Base-by-base conservation (phyloP, 1,140 invertebrate genomes). In the Drosophila truncata region DNA sequence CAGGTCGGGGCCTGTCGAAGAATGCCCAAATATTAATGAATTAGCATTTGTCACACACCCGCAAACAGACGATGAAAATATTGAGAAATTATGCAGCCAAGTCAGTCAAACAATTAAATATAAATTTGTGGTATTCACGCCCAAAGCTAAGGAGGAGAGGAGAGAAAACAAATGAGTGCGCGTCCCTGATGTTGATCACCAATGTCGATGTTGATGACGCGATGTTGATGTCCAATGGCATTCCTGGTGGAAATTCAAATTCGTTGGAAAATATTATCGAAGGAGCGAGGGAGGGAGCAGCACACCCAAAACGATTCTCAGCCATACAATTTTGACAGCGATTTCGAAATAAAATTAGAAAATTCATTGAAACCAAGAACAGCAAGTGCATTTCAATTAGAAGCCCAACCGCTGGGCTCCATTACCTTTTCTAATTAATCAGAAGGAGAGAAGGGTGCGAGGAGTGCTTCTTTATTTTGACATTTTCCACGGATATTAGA, bases 401-500 rank as follows among this genome's bases (percentile, higher is more conserved):
- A 8, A 55, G n/a, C 27, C n/a, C 46, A 37, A 58, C 41, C 60
- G 62, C 35, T 29, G 35, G 46, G 27, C 27, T 59, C 44, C 35
- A 81, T 81, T 85, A 70, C 50, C 82, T 78, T 66, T 85, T 82
- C 79, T 82, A 91, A 91, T 91, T 80, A 87, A 82, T 80, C 80
- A 86, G 65, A 37, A 25, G 27, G 14, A 23, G 41, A 37, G 18
- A 11, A 5, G 65, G 33, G 55, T 14, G 67, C 16, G 44, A 55
- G 72, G 55, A 58, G 41, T 9, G 64, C 46, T 66, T 59, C 87
- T 81, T 77, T 92, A 88, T 92, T 92, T 92, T 91, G 91, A 92
- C 91, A 92, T 91, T 92, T 92, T 92, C 91, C 91, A 92, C 87
- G 72, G 91, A 92, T 88, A 92, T 92, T 92, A 91, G 91, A 88